Evolutionary conservation across 1,140 invertebrate genomes (phyloP), one percentile per base, ranked within the genome.

Genomic region (Drosophila leontia): DNA sequence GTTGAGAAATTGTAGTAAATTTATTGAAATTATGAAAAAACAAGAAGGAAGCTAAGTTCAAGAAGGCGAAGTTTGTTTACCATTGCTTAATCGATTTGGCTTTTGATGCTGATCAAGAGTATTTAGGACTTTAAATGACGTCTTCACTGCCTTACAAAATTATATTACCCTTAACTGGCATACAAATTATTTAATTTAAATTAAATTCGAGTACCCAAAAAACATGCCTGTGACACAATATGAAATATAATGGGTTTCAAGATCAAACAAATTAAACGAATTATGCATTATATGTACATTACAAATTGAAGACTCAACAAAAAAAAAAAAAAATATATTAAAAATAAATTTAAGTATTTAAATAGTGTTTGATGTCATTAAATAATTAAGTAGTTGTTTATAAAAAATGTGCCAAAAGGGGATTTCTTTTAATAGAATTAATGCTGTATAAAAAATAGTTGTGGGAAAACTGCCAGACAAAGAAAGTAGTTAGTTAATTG

Each of bases 181-280:
- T 26, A 15, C 15, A 26, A 23, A 15, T 23, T 8, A 1, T 29
- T 9, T 9, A 15, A 15, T 26, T 48, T 35, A 35, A 53, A 35
- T 35, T 13, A 3, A n/a, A 5, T 29, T 50, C 1, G 5, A 17
- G 29, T 17, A 12, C 2, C 7, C 11, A 29, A n/a, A 48, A 15
- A 12, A 26, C 4, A 29, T 50, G 13, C n/a, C 7, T 3, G 11
- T 50, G 45, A 15, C 13, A 15, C 7, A 9, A 48, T 11, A 9
- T 50, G 4, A 6, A n/a, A n/a, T n/a, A 35, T 35, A 34, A 19
- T 34, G 17, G 3, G 50, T 1, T 19, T 60, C 37, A 64, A 44
- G 62, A 44, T 35, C 53, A 59, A 34, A 59, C 26, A 42, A 9
- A 34, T 59, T 59, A 26, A 44, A 44, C 11, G 1, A 34, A 39